These are phyloP conservation scores for Luffia ferchaultella DNA, from an alignment of 2,888 invertebrate genomes.

Conservation along the genomic window DNA sequence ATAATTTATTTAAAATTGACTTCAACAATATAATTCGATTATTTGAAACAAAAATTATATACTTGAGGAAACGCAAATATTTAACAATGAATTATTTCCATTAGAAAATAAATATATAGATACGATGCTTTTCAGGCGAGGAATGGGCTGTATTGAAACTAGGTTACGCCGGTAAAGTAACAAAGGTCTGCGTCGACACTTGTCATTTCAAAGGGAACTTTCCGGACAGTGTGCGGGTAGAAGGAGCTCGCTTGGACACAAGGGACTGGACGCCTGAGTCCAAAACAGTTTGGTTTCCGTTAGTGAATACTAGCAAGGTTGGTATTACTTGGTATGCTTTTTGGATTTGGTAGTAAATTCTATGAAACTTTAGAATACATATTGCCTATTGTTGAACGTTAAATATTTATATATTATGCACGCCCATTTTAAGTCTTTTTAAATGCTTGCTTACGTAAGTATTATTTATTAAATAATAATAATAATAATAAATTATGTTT, in stretches of 20 bases:
- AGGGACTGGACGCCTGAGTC: conserved; percentile 31
- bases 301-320: conserved; percentile 63
- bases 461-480: no score
- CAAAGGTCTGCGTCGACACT: conserved; percentile 65
- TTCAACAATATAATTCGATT: no score
- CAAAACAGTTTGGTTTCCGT: conserved; percentile 41
- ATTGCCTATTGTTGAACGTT: no score
- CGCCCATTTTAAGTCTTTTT: no score
- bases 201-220: conserved; percentile 72
- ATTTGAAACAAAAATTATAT: no score
- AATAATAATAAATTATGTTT: no score
- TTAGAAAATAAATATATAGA: background rate
- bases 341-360: no score
- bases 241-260: conserved; percentile 43
- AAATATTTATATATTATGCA: no score
- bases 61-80: background rate
- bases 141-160: conserved; percentile 72
- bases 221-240: conserved; percentile 67
- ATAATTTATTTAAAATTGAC: no score
- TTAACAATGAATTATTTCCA: background rate
- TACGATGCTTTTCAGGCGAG: conserved; percentile 33
- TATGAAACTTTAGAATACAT: no score
- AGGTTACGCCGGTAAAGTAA: conserved; percentile 56
- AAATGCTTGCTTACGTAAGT: no score
- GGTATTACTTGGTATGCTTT: no score